Percentiles rank a stretch among this genome's conserved stretches.
These are phyloP conservation scores for Aspidiotus destructor DNA, from an alignment of 2,888 invertebrate genomes.

Conservation along the genomic window DNA sequence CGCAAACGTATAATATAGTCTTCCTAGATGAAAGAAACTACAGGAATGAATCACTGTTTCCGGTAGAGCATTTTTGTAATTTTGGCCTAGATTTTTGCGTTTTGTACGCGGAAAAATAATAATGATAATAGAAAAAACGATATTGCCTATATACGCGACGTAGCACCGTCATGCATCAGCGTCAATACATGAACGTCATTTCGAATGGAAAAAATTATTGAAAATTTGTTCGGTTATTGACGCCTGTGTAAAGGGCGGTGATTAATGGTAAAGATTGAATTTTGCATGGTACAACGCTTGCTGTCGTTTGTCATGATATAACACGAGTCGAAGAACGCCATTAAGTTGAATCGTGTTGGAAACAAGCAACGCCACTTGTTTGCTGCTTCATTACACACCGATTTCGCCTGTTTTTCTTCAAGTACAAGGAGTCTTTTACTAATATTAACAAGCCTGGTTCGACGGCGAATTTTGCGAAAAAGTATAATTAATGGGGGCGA, in stretches of 20 bases:
- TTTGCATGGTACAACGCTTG: slow-evolving; percentile 28
- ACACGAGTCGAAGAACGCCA: slow-evolving; percentile 3
- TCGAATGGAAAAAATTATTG: slow-evolving; percentile 27
- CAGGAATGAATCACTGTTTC: too few relatives aligned
- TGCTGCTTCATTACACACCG: slow-evolving; percentile 31
- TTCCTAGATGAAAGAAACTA: too few relatives aligned
- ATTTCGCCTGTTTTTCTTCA: slow-evolving; percentile 15
- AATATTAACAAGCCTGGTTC: background rate
- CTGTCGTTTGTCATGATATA: slow-evolving; percentile 32
- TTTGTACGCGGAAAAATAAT: too few relatives aligned
- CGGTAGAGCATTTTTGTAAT: too few relatives aligned
- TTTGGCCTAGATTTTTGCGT: too few relatives aligned
- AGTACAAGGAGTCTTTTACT: background rate
- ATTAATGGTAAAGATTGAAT: slow-evolving; percentile 27
- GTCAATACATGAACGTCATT: background rate
- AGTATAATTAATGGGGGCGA: background rate
- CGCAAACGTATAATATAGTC: too few relatives aligned
- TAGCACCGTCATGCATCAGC: background rate
- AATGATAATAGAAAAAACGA: too few relatives aligned
- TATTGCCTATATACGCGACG: too few relatives aligned
- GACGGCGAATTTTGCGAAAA: background rate
- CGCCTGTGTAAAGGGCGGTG: slow-evolving; percentile 24
- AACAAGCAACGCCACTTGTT: slow-evolving; percentile 17
- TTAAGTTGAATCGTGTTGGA: slow-evolving; percentile 1
- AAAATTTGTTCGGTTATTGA: slow-evolving; percentile 30